Conservation (phyloP, 2,797 vertebrate species). For the Triplophysa bombifrons region DNA sequence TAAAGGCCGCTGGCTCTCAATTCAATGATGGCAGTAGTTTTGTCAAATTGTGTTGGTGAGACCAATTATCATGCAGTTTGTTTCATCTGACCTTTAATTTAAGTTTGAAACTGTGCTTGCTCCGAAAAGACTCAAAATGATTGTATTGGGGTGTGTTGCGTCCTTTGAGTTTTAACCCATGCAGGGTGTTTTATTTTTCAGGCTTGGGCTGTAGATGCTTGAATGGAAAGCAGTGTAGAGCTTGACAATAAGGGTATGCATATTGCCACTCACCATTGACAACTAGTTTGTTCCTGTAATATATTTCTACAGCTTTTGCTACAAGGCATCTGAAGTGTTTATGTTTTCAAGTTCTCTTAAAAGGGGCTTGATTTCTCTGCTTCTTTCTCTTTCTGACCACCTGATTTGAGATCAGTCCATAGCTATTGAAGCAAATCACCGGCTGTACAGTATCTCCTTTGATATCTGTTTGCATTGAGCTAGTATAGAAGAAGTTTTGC, state of each 20-base stretch:
- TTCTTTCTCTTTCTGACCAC: not conserved
- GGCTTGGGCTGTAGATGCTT: slow-evolving; percentile 22
- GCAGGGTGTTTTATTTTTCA: slow-evolving; percentile 20
- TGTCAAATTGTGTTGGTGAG: not conserved
- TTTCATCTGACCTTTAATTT: not conserved
- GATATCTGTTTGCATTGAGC: not conserved
- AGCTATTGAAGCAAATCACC: not conserved
- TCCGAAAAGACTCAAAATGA: slow-evolving; percentile 5
- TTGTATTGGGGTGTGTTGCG: slow-evolving; percentile 11
- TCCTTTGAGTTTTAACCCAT: slow-evolving; percentile 21
- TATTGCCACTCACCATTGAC: not conserved
- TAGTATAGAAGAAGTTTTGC: not conserved
- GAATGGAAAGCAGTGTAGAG: not conserved
- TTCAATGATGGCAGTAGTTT: not conserved
- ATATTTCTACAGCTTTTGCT: not conserved
- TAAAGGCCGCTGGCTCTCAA: slow-evolving; percentile 65
- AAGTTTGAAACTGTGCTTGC: slow-evolving; percentile 13
- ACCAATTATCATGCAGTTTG: not conserved
- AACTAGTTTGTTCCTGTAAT: not conserved
- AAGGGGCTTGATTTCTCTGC: not conserved
- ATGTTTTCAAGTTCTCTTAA: not conserved
- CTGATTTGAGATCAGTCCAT: not conserved
- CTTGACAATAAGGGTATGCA: not conserved
- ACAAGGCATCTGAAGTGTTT: not conserved
- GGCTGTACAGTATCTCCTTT: not conserved